Percentiles rank a stretch among this genome's conserved stretches.
Conservation (phyloP, 2,113 vertebrate genomes). For the Oxygymnocypris stewartii region DNA sequence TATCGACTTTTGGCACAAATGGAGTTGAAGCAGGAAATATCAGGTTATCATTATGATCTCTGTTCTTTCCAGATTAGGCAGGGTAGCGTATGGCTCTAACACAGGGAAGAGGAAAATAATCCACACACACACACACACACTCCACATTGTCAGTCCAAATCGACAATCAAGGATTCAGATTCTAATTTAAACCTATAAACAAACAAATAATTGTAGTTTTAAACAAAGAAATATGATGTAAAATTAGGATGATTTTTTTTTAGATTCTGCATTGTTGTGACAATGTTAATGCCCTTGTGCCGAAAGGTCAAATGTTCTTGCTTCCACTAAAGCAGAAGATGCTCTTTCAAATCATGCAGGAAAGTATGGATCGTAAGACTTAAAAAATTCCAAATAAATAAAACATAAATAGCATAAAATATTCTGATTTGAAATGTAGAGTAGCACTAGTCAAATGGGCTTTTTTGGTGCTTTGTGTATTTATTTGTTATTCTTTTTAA, state of each 20-base stretch:
- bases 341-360: slow-evolving; percentile 6
- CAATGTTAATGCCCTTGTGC: neutral
- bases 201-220: neutral
- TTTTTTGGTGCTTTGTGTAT: too few relatives aligned
- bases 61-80: slow-evolving; percentile 44
- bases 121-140: neutral
- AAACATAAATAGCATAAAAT: neutral
- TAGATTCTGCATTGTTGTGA: neutral
- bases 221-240: neutral
- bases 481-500: neutral
- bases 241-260: neutral
- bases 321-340: slow-evolving; percentile 3
- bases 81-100: slow-evolving; percentile 30
- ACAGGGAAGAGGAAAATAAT: slow-evolving; percentile 32
- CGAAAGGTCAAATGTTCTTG: neutral
- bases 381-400: neutral
- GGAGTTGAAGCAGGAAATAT: slow-evolving; percentile 48
- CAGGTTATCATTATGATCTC: slow-evolving; percentile 50
- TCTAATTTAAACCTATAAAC: neutral
- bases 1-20: slow-evolving; percentile 43
- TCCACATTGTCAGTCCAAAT: neutral
- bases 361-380: neutral
- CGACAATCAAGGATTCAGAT: neutral
- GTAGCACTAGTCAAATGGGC: neutral
- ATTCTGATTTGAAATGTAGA: neutral